These are phyloP conservation scores for Bombycilla garrulus DNA, from an alignment of 2,113 vertebrate species.

Conservation along the genomic window DNA sequence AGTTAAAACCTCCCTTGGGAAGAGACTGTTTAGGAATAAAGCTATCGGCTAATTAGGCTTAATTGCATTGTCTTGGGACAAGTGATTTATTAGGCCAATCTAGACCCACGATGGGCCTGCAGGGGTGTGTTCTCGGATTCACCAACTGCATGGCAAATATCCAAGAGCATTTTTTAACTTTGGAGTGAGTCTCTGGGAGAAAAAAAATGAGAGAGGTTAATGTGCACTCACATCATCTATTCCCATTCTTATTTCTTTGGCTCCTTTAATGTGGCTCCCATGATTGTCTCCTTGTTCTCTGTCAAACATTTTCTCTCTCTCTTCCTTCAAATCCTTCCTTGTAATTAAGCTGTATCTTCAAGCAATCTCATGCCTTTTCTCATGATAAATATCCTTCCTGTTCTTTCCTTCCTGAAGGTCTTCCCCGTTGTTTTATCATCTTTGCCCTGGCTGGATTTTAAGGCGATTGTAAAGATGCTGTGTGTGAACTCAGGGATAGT, in stretches of 20 bases:
- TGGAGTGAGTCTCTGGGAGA: not conserved
- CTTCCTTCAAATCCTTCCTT: not conserved
- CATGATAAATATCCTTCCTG: not conserved
- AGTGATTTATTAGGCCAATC: slow-evolving; percentile 71
- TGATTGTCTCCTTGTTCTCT: slow-evolving; percentile 18
- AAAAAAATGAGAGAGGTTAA: slow-evolving; percentile 6
- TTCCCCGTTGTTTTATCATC: not conserved
- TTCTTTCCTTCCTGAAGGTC: not conserved
- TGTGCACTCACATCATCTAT: not conserved
- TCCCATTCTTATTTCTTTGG: not conserved
- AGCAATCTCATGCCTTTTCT: not conserved
- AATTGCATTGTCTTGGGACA: slow-evolving; percentile 72
- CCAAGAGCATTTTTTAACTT: slow-evolving; percentile 53
- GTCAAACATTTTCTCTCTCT: not conserved
- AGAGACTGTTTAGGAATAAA: slow-evolving; percentile 67
- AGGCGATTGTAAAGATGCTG: not conserved
- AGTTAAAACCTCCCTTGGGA: slow-evolving; percentile 68
- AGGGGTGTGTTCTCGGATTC: slow-evolving; percentile 38
- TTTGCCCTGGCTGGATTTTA: not conserved
- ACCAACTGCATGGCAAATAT: slow-evolving; percentile 56
- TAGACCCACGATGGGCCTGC: slow-evolving; percentile 59
- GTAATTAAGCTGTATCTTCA: slow-evolving; percentile 19
- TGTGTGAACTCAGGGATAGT: not conserved
- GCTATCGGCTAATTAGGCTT: slow-evolving; percentile 68
- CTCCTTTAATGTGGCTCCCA: not conserved